Base-by-base conservation (phyloP, 2,113 vertebrate species). In the Malurus melanocephalus region DNA sequence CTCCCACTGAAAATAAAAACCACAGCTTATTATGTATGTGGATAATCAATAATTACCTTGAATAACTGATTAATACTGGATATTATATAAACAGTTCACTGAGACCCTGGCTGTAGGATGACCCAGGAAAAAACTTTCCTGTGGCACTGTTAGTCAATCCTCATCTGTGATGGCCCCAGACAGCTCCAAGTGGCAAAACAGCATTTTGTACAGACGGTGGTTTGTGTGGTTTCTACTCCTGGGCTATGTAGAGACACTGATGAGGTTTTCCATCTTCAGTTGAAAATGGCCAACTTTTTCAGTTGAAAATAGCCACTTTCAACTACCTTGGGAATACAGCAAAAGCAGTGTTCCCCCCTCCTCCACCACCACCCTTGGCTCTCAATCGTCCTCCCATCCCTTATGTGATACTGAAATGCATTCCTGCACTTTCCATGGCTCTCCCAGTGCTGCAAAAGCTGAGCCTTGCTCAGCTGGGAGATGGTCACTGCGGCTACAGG, bases 331-430 rank as follows among this genome's bases (percentile, higher is more conserved):
- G 38, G 27, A 62, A 26, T 10, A 42, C 3, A 1, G 51, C n/a
- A 61, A 71, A 89, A 86, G 65, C 65, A 82, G 66, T 22, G 22
- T 61, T 13, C 2, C 4, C 5, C 6, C 23, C 38, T 38, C 38
- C 38, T 38, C 38, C 38, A 38, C 38, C 15, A 11, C n/a, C 20
- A 5, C 7, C 1, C 55, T 10, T 0, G 0, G 26, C 56, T 89
- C 43, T 46, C 19, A 53, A 57, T 51, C 2, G 3, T 35, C 22
- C 35, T 74, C 52, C 52, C 62, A 32, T 45, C 4, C 2, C 61
- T 73, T 9, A 9, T 0, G 7, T 55, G 57, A 33, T 55, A 66
- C 1, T 59, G 27, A 33, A 60, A 51, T 14, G 14, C 52, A 32
- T 62, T 65, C 43, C 76, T 74, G 53, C 23, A 62, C 59, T 75